phyloP scores from a whole-genome alignment of 2,113 vertebrate species.

The Osmerus eperlanus region DNA sequence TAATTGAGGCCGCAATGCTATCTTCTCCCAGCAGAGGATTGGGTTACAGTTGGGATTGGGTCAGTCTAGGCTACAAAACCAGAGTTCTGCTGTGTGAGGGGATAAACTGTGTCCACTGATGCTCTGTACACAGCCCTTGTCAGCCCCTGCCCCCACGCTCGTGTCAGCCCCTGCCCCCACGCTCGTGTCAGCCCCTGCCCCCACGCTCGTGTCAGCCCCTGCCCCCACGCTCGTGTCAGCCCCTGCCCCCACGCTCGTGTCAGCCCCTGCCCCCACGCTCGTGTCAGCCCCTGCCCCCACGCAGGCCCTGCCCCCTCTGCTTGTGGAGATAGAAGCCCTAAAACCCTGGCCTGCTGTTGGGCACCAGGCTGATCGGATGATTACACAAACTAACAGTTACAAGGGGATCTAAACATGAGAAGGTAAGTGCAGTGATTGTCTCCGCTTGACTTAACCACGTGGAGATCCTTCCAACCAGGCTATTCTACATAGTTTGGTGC shows the following conservation, averaged over 20 bases:
- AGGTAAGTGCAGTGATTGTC: conserved; percentile 2
- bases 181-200: too few species aligned
- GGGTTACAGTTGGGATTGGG: too few species aligned
- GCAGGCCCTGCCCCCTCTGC: neutral
- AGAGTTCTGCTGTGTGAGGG: neutral
- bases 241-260: too few species aligned
- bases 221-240: too few species aligned
- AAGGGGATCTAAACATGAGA: conserved; percentile 22
- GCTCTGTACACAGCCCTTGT: conserved; percentile 34
- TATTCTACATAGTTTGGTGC: conserved; percentile 16
- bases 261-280: too few species aligned
- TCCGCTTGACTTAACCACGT: conserved; percentile 15
- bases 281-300: too few species aligned
- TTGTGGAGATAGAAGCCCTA: conserved; percentile 28
- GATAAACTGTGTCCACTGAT: conserved; percentile 12
- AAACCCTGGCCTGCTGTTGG: conserved; percentile 16
- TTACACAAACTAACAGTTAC: conserved; percentile 19
- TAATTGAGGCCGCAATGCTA: conserved; percentile 38
- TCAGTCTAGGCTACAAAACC: neutral
- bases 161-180: too few species aligned
- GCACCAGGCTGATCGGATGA: conserved; percentile 35
- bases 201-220: too few species aligned
- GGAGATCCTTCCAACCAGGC: conserved; percentile 14
- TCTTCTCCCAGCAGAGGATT: conserved; percentile 21
- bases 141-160: neutral